These are phyloP conservation scores for Conchocele bisecta DNA, from an alignment of 2,888 invertebrate genomes.

Conservation along the genomic window DNA sequence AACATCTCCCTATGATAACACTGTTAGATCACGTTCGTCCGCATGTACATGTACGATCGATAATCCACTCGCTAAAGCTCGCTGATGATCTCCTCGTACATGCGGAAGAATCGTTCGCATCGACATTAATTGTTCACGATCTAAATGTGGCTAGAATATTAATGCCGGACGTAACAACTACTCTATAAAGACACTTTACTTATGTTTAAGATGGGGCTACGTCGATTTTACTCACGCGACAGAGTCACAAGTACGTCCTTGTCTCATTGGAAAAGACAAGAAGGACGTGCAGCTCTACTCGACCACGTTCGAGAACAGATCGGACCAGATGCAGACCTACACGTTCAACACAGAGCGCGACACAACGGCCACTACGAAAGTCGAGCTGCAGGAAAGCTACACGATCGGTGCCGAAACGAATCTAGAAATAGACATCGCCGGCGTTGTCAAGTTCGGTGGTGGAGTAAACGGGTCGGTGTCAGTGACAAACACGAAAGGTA, in stretches of 20 bases:
- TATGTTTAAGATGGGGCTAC: slow-evolving; percentile 66
- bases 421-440: slow-evolving; percentile 57
- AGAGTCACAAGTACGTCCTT: slow-evolving; percentile 24
- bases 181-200: too few relatives aligned
- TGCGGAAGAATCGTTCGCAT: too few relatives aligned
- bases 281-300: slow-evolving; percentile 54
- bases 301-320: slow-evolving; percentile 62
- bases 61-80: too few relatives aligned
- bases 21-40: too few relatives aligned
- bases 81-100: too few relatives aligned
- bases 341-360: slow-evolving; percentile 54
- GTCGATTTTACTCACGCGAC: slow-evolving; percentile 63
- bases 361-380: slow-evolving; percentile 50
- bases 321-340: slow-evolving; percentile 47
- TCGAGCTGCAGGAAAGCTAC: slow-evolving; percentile 64
- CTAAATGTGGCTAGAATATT: too few relatives aligned
- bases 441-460: slow-evolving; percentile 55
- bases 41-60: too few relatives aligned
- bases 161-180: too few relatives aligned
- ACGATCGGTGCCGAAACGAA: slow-evolving; percentile 59
- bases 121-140: too few relatives aligned
- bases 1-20: too few relatives aligned
- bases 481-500: slow-evolving; percentile 57
- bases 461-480: slow-evolving; percentile 54
- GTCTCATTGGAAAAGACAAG: slow-evolving; percentile 8